Percentiles rank a stretch among this genome's conserved stretches.
Evolutionary conservation across 2,797 vertebrate species (phyloP).

Genomic region (Etheostoma nigrum): DNA sequence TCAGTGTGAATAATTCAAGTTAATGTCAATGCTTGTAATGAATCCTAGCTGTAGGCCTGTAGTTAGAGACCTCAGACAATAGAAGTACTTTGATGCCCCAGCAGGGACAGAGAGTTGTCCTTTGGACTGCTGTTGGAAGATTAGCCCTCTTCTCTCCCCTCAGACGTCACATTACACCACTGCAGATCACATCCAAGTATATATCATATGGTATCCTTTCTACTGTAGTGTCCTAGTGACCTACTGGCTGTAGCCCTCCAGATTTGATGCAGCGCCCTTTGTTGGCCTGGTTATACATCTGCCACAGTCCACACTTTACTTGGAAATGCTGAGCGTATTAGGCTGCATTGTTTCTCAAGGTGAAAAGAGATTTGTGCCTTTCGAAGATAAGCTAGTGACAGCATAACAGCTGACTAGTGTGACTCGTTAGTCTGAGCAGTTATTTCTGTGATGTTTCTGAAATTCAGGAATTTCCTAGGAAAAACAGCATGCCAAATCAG

Average conservation of each 20-base stretch:
- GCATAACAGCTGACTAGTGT: background rate
- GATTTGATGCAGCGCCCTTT: conserved; percentile 12
- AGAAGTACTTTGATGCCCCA: background rate
- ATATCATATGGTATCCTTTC: background rate
- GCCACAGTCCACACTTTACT: conserved; percentile 2
- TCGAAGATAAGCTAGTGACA: conserved; percentile 7
- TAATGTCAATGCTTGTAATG: background rate
- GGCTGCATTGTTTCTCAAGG: conserved; percentile 15
- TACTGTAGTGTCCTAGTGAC: conserved; percentile 28
- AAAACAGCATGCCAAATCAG: conserved; percentile 1
- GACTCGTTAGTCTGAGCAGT: background rate
- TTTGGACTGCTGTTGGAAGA: background rate
- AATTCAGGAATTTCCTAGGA: conserved; percentile 1
- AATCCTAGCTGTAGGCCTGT: background rate
- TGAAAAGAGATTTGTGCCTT: conserved; percentile 18
- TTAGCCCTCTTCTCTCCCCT: conserved; percentile 6
- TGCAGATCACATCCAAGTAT: conserved; percentile 29
- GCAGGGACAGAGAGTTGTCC: conserved; percentile 13
- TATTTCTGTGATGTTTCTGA: conserved; percentile 1
- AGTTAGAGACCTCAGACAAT: conserved; percentile 9
- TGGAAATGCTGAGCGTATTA: conserved; percentile 26
- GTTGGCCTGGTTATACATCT: conserved; percentile 28
- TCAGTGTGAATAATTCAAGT: background rate
- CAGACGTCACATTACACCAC: conserved; percentile 18
- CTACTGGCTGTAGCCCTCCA: conserved; percentile 14